A percentile compares a stretch with the other conserved stretches of the same genome.
Conservation (phyloP, 2,113 vertebrate species). For the Phoxinus phoxinus region DNA sequence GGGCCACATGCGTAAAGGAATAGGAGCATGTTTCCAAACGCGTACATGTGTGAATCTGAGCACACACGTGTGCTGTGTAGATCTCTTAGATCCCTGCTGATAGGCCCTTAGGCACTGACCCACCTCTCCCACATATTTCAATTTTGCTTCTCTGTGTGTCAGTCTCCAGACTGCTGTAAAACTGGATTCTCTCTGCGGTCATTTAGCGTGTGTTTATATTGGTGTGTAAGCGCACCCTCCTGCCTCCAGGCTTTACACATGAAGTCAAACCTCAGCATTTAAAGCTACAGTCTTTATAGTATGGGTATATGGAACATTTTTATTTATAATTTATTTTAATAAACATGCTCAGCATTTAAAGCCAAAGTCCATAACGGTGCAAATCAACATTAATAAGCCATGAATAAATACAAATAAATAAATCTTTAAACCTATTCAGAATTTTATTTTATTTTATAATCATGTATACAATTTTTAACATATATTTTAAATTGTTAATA, state of each 20-base stretch:
- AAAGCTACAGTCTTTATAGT: background rate
- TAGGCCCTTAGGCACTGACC: slow-evolving; percentile 53
- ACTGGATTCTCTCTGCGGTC: slow-evolving; percentile 8
- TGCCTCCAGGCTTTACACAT: slow-evolving; percentile 12
- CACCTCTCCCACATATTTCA: slow-evolving; percentile 55
- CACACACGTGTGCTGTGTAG: slow-evolving; percentile 20
- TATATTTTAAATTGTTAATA: too few species aligned
- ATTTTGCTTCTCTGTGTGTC: slow-evolving; percentile 57
- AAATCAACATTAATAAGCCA: background rate
- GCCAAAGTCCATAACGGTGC: background rate
- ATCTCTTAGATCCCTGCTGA: slow-evolving; percentile 46
- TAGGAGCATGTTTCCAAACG: background rate
- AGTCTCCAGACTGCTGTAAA: slow-evolving; percentile 38
- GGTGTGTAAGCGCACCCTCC: slow-evolving; percentile 19
- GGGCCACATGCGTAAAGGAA: background rate
- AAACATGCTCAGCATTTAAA: background rate
- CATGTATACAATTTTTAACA: background rate
- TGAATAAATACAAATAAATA: background rate
- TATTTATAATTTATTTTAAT: background rate
- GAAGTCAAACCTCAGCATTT: slow-evolving; percentile 9
- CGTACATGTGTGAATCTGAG: slow-evolving; percentile 29
- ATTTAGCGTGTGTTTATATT: slow-evolving; percentile 35
- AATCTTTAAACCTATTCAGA: background rate
- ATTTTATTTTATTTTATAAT: background rate
- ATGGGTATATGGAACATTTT: background rate